Conservation (phyloP, 1,140 invertebrate genomes). For the Babylonia areolata region DNA sequence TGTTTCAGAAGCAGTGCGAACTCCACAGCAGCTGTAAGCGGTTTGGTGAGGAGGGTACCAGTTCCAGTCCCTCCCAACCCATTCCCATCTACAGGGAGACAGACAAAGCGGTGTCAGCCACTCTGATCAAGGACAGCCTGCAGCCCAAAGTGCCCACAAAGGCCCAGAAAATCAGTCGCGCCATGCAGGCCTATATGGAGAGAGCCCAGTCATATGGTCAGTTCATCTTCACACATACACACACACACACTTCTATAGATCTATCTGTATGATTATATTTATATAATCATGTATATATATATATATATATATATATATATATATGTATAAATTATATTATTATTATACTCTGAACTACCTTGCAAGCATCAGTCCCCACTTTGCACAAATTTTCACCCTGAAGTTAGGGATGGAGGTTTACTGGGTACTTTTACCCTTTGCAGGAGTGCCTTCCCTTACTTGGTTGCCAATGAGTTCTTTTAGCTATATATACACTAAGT, state of each 20-base stretch:
- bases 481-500: background rate
- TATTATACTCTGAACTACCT: too few species aligned
- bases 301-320: background rate
- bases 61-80: background rate
- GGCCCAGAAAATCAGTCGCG: conserved; percentile 81
- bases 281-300: background rate
- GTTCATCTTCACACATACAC: background rate
- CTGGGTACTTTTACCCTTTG: too few species aligned
- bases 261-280: background rate
- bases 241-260: too few species aligned
- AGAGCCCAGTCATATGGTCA: conserved; percentile 85
- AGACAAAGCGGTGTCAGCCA: conserved; percentile 13
- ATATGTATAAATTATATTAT: too few species aligned
- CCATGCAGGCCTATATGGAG: conserved; percentile 91
- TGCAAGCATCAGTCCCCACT: too few species aligned
- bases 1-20: background rate
- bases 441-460: too few species aligned
- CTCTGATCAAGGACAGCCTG: conserved; percentile 4
- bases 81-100: background rate
- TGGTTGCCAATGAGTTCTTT: too few species aligned
- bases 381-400: too few species aligned
- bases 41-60: background rate
- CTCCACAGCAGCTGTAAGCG: background rate
- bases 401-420: too few species aligned
- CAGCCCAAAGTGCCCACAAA: conserved; percentile 47